Conservation (phyloP, 2,113 vertebrate species). For the Dipodomys stephensi region DNA sequence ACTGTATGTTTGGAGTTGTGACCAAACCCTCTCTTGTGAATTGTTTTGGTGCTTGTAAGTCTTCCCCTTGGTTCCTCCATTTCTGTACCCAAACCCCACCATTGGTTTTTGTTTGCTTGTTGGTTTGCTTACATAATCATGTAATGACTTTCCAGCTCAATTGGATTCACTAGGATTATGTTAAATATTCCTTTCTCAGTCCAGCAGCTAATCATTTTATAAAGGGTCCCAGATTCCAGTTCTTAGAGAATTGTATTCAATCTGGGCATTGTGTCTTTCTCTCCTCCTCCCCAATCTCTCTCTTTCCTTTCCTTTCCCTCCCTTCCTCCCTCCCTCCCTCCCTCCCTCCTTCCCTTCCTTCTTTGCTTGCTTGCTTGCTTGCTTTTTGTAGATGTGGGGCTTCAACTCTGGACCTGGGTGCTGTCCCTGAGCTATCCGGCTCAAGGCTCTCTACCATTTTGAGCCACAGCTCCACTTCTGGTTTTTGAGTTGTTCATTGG, state of each 20-base stretch:
- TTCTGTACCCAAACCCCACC: neutral
- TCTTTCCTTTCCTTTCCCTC: too few relatives aligned
- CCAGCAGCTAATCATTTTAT: neutral
- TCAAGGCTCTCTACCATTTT: too few relatives aligned
- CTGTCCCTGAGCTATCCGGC: too few relatives aligned
- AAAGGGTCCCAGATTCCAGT: neutral
- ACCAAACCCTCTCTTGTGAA: neutral
- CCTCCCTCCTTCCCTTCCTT: too few relatives aligned
- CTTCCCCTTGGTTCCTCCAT: neutral
- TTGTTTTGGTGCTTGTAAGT: neutral
- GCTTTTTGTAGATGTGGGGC: too few relatives aligned
- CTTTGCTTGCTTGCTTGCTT: too few relatives aligned
- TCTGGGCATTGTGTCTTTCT: neutral
- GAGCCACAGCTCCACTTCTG: too few relatives aligned
- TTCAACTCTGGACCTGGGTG: too few relatives aligned
- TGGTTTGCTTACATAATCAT: neutral
- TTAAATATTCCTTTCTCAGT: neutral
- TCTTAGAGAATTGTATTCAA: neutral
- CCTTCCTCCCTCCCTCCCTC: too few relatives aligned
- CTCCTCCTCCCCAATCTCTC: too few relatives aligned
- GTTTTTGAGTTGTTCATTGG: too few relatives aligned
- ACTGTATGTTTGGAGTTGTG: neutral
- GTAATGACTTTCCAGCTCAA: conserved; percentile 14
- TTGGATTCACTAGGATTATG: neutral
- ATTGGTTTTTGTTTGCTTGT: neutral